Base-by-base conservation (phyloP, 1,140 invertebrate species). In the Drepana arcuata region DNA sequence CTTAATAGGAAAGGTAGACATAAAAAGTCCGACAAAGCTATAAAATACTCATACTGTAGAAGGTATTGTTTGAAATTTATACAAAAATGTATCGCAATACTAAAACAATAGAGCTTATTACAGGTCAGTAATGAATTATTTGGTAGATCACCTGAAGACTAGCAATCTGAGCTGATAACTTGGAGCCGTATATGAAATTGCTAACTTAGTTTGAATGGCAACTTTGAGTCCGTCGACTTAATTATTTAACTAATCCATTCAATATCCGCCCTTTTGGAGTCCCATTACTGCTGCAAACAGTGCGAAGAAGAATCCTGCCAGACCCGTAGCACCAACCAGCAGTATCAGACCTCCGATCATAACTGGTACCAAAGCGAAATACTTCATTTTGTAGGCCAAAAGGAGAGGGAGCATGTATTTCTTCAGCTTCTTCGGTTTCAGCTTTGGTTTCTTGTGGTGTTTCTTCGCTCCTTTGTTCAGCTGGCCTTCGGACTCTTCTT, bases 281-380 rank as follows among this genome's bases (percentile, higher is more conserved):
- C 83, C 86, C 85, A 88, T 87, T 11, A 86, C 85, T 6, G 86
- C 86, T 40, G 86, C 90, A 56, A 94, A 94, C 1, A 94, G 71
- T 1, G 93, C 91, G 67, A 94, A 94, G 84, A 94, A 94, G 77
- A 94, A 94, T 41, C 92, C 92, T 9, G 91, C 92, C 18, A 94
- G 71, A 4, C 91, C 89, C 2, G 92, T 92, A 1, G 91, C 89
- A 29, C 90, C 91, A 1, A 91, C 88, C 12, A 94, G 70, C 5
- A 94, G 78, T 1, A 92, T 82, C 14, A 93, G 63, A 7, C 90
- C 91, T 12, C 90, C 90, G 48, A 93, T 84, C 51, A 94, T 67
- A 0, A 92, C 84, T 1, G 93, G 93, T 11, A 94, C 86, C 23
- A 94, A 66, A 1, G 91, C 88, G 52, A 93, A 87, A 64, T 93